A percentile compares a stretch with the other conserved stretches of the same genome.
Conservation (phyloP, 2,113 vertebrate species). For the Clarias gariepinus region DNA sequence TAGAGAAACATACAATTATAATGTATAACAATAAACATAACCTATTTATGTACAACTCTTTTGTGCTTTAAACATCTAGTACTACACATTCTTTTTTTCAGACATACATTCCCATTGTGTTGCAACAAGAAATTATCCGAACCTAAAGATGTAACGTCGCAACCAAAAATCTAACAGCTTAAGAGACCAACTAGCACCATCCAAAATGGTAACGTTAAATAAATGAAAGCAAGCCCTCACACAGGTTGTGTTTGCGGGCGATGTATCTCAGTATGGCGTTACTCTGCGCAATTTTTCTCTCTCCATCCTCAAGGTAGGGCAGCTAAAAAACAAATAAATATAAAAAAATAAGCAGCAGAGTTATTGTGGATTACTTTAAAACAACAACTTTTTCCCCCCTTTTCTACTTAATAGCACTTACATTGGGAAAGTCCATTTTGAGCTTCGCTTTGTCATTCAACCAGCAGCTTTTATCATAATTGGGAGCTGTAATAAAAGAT, state of each 20-base stretch:
- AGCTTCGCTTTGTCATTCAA: constrained; percentile 80
- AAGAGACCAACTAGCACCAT: not conserved
- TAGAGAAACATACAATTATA: not conserved
- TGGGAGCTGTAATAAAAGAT: constrained; percentile 72
- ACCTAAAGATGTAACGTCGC: not conserved
- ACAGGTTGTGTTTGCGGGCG: constrained; percentile 84
- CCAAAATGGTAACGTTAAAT: not conserved
- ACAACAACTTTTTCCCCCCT: not conserved
- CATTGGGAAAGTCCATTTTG: constrained; percentile 84
- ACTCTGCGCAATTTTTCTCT: constrained; percentile 84
- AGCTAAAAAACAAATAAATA: constrained; percentile 66
- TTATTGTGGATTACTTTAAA: not conserved
- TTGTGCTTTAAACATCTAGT: not conserved
- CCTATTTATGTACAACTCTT: not conserved
- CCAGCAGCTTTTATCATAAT: constrained; percentile 84
- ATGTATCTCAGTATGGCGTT: constrained; percentile 93
- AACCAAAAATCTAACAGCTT: not conserved
- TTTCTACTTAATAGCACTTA: constrained; percentile 59
- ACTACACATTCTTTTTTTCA: not conserved
- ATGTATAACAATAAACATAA: too few species aligned
- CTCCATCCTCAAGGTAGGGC: constrained; percentile 84
- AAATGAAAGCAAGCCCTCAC: constrained; percentile 67
- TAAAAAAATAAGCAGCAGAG: not conserved
- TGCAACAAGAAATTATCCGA: not conserved
- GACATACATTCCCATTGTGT: not conserved